Percentiles rank a stretch among this genome's conserved stretches.
phyloP scores from a whole-genome alignment of 2,888 invertebrate species.

The Exephanes ischioxanthus region DNA sequence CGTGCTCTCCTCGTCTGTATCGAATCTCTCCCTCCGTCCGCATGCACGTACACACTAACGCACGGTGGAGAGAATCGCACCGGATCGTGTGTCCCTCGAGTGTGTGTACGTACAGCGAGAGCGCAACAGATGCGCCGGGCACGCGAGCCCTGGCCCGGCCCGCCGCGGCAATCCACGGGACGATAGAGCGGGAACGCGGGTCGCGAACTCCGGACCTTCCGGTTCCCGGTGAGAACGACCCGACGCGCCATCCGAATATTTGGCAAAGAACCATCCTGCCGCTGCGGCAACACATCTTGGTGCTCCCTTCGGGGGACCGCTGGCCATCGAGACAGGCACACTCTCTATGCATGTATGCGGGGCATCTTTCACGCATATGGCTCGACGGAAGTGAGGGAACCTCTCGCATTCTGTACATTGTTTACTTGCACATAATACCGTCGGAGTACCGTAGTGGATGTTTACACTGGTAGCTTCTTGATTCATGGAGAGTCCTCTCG shows the following conservation, averaged over 20 bases:
- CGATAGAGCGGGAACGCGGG: conserved; percentile 71
- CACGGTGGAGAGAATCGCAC: conserved; percentile 4
- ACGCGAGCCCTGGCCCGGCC: conserved; percentile 78
- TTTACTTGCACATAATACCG: conserved; percentile 2
- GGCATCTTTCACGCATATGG: conserved; percentile 27
- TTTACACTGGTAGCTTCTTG: conserved; percentile 23
- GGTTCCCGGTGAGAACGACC: conserved; percentile 69
- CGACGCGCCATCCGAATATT: conserved; percentile 76
- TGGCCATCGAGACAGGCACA: conserved; percentile 23
- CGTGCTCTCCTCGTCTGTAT: conserved; percentile 43
- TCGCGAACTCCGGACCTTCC: conserved; percentile 82
- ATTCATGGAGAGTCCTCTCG: conserved; percentile 22
- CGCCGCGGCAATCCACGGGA: conserved; percentile 72
- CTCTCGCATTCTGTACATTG: conserved; percentile 47
- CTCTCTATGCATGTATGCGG: conserved; percentile 12
- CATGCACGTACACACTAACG: not conserved
- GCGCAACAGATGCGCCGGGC: conserved; percentile 84
- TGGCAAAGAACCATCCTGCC: conserved; percentile 72
- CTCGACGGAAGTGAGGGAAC: conserved; percentile 40
- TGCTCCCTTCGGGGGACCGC: conserved; percentile 18
- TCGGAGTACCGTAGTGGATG: conserved; percentile 14
- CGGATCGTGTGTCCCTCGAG: conserved; percentile 27
- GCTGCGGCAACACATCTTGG: conserved; percentile 13
- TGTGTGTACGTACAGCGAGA: conserved; percentile 72
- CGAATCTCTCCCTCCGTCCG: conserved; percentile 6